phyloP scores from a whole-genome alignment of 2,797 vertebrate species.

The Eptatretus atami region DNA sequence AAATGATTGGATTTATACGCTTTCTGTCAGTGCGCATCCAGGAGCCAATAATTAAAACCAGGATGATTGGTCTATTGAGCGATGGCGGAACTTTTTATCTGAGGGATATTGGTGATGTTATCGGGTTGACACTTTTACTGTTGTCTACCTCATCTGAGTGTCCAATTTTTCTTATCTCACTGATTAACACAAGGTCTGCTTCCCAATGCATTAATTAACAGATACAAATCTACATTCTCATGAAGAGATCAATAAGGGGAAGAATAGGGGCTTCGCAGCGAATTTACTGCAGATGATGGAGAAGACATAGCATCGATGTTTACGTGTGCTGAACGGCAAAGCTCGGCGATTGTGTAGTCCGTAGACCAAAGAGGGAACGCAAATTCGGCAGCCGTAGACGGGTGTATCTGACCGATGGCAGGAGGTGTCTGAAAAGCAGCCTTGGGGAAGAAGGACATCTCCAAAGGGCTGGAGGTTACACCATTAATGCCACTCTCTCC shows the following conservation, averaged over 20 bases:
- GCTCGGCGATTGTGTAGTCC: not conserved
- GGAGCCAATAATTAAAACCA: constrained; percentile 89
- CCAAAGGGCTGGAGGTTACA: too few relatives aligned
- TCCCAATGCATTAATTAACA: constrained; percentile 99
- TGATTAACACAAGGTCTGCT: constrained; percentile 99
- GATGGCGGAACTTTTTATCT: constrained; percentile 70
- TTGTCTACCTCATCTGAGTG: constrained; percentile 84
- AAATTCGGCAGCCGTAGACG: too few relatives aligned
- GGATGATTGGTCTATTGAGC: constrained; percentile 99
- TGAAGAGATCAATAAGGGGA: constrained; percentile 93
- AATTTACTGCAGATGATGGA: constrained; percentile 99
- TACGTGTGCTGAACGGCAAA: constrained; percentile 40
- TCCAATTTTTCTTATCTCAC: constrained; percentile 99
- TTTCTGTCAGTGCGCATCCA: constrained; percentile 62
- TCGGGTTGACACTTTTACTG: constrained; percentile 57
- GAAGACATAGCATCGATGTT: constrained; percentile 69
- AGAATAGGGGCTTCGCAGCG: constrained; percentile 99
- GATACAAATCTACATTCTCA: constrained; percentile 99
- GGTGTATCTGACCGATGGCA: too few relatives aligned
- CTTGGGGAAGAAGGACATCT: too few relatives aligned
- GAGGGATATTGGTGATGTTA: constrained; percentile 84
- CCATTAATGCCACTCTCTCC: too few relatives aligned
- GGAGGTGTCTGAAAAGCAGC: too few relatives aligned
- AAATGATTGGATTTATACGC: constrained; percentile 73
- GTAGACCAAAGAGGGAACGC: too few relatives aligned